These are phyloP conservation scores for Alsophila aescularia DNA, from an alignment of 2,888 invertebrate species.

Conservation along the genomic window DNA sequence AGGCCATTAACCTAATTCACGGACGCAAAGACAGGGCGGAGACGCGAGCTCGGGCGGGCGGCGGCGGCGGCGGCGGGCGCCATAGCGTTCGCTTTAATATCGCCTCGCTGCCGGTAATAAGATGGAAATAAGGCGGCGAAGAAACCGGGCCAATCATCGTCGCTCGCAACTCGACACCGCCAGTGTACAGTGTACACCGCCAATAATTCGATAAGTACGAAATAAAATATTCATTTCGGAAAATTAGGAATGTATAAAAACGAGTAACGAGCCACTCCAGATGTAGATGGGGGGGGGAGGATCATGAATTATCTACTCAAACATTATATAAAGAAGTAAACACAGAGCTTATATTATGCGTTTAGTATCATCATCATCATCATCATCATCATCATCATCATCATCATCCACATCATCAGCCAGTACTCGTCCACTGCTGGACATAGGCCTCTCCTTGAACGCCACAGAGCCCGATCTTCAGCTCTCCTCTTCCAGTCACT, in stretches of 20 bases:
- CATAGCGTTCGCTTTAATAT: slow-evolving; percentile 79
- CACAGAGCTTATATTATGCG: not conserved
- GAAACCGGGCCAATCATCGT: slow-evolving; percentile 79
- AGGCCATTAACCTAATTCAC: slow-evolving; percentile 85
- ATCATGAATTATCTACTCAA: slow-evolving; percentile 13
- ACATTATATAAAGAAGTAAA: not conserved
- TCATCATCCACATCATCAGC: too few relatives aligned
- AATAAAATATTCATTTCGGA: slow-evolving; percentile 41
- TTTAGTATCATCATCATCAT: too few relatives aligned
- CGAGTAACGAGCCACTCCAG: slow-evolving; percentile 30
- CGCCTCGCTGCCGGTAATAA: slow-evolving; percentile 80
- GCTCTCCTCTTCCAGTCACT: too few relatives aligned
- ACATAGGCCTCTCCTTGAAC: too few relatives aligned
- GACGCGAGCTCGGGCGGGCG: slow-evolving; percentile 63
- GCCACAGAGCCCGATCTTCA: too few relatives aligned
- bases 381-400: too few relatives aligned
- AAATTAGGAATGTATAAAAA: slow-evolving; percentile 34
- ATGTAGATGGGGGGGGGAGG: slow-evolving; percentile 6
- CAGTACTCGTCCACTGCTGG: too few relatives aligned
- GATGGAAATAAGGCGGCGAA: slow-evolving; percentile 82
- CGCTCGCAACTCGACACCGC: slow-evolving; percentile 71
- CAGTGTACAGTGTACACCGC: slow-evolving; percentile 40
- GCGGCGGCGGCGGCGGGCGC: slow-evolving; percentile 38
- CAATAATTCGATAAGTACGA: slow-evolving; percentile 48
- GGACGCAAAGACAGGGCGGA: slow-evolving; percentile 82